These are phyloP conservation scores for Polypterus senegalus DNA, from an alignment of 2,113 vertebrate genomes.

Conservation along the genomic window DNA sequence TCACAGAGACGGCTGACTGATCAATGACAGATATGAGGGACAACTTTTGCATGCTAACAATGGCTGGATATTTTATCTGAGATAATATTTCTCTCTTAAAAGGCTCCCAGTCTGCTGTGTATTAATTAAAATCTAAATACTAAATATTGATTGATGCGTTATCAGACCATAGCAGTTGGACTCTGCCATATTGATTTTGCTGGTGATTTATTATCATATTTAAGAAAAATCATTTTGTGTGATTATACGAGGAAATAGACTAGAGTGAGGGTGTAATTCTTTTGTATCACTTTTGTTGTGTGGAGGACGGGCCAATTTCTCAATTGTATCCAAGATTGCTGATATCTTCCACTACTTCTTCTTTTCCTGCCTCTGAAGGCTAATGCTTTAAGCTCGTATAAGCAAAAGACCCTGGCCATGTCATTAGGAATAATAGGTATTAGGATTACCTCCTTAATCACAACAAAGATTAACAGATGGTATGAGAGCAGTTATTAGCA, in stretches of 20 bases:
- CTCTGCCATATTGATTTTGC: constrained; percentile 81
- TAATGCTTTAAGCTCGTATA: constrained; percentile 61
- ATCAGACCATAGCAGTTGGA: constrained; percentile 93
- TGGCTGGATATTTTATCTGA: constrained; percentile 70
- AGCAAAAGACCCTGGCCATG: constrained; percentile 57
- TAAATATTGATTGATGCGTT: constrained; percentile 99
- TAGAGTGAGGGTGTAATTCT: constrained; percentile 85
- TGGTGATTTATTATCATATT: constrained; percentile 99
- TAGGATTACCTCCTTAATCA: constrained; percentile 92
- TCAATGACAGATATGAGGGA: constrained; percentile 85
- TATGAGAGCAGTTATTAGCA: constrained; percentile 71
- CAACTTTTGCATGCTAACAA: constrained; percentile 68
- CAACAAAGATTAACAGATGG: constrained; percentile 91
- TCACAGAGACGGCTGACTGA: constrained; percentile 66
- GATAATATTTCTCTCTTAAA: constrained; percentile 94
- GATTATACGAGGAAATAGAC: constrained; percentile 95
- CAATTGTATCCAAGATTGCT: constrained; percentile 61
- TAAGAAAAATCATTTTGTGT: constrained; percentile 99
- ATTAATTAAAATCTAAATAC: constrained; percentile 99
- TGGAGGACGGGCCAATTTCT: constrained; percentile 64
- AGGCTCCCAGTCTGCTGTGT: constrained; percentile 62
- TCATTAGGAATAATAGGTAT: constrained; percentile 82
- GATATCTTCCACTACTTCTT: constrained; percentile 59
- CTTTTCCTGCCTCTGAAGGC: constrained; percentile 36
- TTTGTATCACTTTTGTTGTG: constrained; percentile 72